phyloP scores from a whole-genome alignment of 2,113 vertebrate genomes.

The Sylvia atricapilla region DNA sequence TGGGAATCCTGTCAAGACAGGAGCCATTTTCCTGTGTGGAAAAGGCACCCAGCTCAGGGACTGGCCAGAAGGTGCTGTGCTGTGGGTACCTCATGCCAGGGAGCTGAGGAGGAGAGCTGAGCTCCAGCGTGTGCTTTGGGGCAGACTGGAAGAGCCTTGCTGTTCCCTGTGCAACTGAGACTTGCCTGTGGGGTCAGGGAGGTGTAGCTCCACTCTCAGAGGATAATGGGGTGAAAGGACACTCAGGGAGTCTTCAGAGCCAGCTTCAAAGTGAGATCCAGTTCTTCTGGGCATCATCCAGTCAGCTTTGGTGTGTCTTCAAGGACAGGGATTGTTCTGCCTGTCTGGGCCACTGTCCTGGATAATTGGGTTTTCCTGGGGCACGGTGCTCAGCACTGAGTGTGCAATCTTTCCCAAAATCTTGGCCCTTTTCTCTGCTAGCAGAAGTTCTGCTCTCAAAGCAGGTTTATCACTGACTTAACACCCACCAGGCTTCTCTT shows the following conservation, averaged over 20 bases:
- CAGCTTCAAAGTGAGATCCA: neutral
- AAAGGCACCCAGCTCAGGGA: neutral
- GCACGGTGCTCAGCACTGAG: neutral
- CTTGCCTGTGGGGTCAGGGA: neutral
- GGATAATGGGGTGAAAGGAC: neutral
- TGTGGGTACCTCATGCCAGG: neutral
- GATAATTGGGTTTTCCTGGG: neutral
- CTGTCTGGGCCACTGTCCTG: neutral
- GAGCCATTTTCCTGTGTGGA: neutral
- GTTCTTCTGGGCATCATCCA: neutral
- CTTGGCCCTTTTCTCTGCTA: neutral
- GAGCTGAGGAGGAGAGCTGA: neutral
- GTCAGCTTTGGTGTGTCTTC: neutral
- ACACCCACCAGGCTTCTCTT: neutral
- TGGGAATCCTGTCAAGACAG: neutral
- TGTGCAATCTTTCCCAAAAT: neutral
- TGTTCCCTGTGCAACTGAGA: neutral
- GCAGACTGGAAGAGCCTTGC: neutral
- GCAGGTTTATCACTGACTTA: neutral
- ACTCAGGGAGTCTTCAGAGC: neutral
- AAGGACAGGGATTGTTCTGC: neutral
- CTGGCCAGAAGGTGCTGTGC: neutral
- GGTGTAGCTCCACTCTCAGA: neutral
- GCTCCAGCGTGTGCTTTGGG: rapidly evolving
- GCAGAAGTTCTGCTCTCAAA: neutral